Base-by-base conservation (phyloP, 2,797 vertebrate genomes). In the Sebastes itinus region DNA sequence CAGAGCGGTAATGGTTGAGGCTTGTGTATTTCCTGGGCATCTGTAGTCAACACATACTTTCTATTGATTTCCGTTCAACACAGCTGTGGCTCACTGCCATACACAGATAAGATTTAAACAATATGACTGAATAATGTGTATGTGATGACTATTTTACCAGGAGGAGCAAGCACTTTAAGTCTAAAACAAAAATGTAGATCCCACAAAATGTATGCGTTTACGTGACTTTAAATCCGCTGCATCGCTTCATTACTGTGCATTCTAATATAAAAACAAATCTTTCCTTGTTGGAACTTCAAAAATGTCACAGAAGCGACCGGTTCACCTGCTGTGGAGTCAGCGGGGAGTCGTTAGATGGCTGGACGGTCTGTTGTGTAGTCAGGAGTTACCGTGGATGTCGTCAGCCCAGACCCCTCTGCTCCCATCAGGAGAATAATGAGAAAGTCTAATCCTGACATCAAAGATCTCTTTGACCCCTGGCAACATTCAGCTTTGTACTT, bases 351-450 rank as follows among this genome's bases (percentile, higher is more conserved):
- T 4, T 0, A 2, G 33, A 27, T 49, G 38, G 7, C 10, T 42
- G 59, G 75, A 38, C n/a, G 2, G 11, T 49, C 59, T 62, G 20
- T 7, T 75, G 60, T 75, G 33, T 6, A 46, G 56, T 71, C 42
- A 14, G 64, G 68, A 42, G 76, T 86, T 90, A 33, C 83, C 73
- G 27, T 12, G 68, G 68, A 82, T 90, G 84, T 90, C 86, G 0
- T 90, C 88, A 86, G 71, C 76, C 18, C 20, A 63, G 72, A 71
- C 46, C 67, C 7, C 27, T 78, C 66, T n/a, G 27, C 49, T 10
- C 62, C 78, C 63, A 76, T 82, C 75, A 75, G 59, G 28, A 62
- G 38, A 63, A 61, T 71, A 59, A 27, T 11, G 27, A 65, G 32
- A 49, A 75, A 28, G 30, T 25, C 68, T 77, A 28, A 87, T 80